Conservation (phyloP, 2,113 vertebrate genomes). For the Petromus typicus region DNA sequence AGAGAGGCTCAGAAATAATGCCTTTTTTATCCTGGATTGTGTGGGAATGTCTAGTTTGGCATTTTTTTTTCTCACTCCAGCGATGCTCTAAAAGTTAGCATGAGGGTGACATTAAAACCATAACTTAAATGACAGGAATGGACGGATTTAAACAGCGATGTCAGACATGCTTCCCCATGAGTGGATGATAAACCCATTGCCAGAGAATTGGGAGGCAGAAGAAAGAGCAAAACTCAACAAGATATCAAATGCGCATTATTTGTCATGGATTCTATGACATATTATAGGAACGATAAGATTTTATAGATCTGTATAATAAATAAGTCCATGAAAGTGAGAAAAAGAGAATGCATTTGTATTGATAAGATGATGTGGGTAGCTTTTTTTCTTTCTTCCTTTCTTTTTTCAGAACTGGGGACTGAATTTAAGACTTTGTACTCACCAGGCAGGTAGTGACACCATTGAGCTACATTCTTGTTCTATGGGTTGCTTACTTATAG, state of each 20-base stretch:
- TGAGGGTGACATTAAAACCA: neutral
- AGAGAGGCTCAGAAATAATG: neutral
- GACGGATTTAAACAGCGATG: neutral
- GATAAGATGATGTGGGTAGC: neutral
- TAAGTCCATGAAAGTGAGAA: neutral
- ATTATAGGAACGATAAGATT: neutral
- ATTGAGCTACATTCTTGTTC: no score
- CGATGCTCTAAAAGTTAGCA: neutral
- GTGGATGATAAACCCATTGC: neutral
- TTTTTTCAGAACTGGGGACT: no score
- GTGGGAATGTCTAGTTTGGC: neutral
- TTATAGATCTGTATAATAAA: neutral
- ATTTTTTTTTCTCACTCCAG: neutral
- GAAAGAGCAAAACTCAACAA: neutral
- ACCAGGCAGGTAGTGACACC: no score
- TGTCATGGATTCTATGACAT: neutral
- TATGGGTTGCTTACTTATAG: neutral
- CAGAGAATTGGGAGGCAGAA: neutral
- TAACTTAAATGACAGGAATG: neutral
- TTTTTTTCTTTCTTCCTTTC: neutral
- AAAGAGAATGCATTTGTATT: neutral
- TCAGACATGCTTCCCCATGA: slow-evolving; percentile 4
- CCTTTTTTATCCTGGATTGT: neutral
- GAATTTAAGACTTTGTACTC: no score
- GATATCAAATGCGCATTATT: neutral